These are phyloP conservation scores for Hemiprocne comata DNA, from an alignment of 2,113 vertebrate species.

Conservation along the genomic window DNA sequence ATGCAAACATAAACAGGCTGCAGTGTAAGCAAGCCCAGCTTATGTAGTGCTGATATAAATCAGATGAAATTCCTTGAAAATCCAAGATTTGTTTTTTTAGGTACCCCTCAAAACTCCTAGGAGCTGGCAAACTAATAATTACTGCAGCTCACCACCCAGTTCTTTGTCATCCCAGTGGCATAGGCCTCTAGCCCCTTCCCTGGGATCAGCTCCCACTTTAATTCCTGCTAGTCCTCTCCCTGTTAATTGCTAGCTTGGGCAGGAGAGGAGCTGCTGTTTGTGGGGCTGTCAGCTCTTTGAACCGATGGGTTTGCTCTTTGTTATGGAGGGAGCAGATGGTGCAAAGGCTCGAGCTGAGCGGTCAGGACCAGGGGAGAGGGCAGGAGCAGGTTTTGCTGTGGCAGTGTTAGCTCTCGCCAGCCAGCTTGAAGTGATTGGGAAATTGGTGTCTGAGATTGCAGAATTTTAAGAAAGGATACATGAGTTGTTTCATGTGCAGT, in stretches of 20 bases:
- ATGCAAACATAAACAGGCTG: constrained; percentile 22
- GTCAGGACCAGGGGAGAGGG: not conserved
- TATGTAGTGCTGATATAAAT: not conserved
- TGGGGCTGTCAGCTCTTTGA: not conserved
- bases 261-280: not conserved
- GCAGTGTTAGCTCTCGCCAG: not conserved
- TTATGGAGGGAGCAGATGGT: constrained; percentile 32
- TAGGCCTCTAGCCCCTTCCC: not conserved
- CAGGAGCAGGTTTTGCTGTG: not conserved
- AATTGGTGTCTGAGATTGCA: not conserved
- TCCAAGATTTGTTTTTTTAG: not conserved
- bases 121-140: not conserved
- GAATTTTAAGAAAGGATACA: constrained; percentile 18
- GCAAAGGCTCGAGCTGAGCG: not conserved
- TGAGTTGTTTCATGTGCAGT: not conserved
- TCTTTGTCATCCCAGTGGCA: not conserved
- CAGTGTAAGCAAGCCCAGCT: not conserved
- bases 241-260: not conserved
- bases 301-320: not conserved
- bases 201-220: not conserved
- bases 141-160: not conserved
- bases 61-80: not conserved
- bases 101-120: not conserved
- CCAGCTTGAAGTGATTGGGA: not conserved
- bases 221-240: not conserved